Base-by-base conservation (phyloP, 2,113 vertebrate species). In the Sporophila hypoxantha region DNA sequence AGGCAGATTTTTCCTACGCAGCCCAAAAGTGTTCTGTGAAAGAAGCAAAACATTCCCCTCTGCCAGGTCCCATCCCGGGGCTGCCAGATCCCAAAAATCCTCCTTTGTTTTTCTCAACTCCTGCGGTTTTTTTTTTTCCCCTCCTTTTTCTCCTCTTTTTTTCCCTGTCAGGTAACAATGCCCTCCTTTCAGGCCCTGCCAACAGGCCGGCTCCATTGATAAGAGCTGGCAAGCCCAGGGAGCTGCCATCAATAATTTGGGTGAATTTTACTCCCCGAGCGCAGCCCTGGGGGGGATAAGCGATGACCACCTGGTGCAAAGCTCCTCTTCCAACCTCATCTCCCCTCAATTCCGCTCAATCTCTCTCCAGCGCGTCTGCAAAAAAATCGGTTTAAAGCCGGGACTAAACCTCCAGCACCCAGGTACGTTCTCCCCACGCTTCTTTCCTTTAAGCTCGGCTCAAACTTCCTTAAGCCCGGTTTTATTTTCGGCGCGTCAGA, bases 141-240 rank as follows among this genome's bases (percentile, higher is more conserved):
- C 4, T 7, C 8, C 10, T 14, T 19, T 55, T 39, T 20, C 25
- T 8, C 12, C 52, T n/a, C 29, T 19, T 60, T 64, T 27, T 2
- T 1, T n/a, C 32, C 49, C 41, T 2, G 0, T 21, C 76, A 94
- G 89, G 92, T 95, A 97, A 97, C 97, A 98, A 97, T 96, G 53
- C n/a, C 68, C 84, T 95, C 93, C 96, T 97, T 98, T 98, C 96
- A 97, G 96, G 91, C 91, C 27, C 42, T 94, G 90, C 50, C 66
- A 93, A 95, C n/a, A 80, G 82, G n/a, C 87, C 82, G 32, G 37
- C 89, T 91, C 83, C 87, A n/a, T n/a, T n/a, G 97, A 96, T 96
- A 96, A 97, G 95, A 74, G 57, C 88, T 90, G 96, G 93, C 95
- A n/a, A 95, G 95, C 65, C 32, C 56, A 92, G 87, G 94, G 84